Percentiles rank a stretch among this genome's conserved stretches.
phyloP scores from a whole-genome alignment of 2,113 vertebrate species.

The Calidris pugnax region DNA sequence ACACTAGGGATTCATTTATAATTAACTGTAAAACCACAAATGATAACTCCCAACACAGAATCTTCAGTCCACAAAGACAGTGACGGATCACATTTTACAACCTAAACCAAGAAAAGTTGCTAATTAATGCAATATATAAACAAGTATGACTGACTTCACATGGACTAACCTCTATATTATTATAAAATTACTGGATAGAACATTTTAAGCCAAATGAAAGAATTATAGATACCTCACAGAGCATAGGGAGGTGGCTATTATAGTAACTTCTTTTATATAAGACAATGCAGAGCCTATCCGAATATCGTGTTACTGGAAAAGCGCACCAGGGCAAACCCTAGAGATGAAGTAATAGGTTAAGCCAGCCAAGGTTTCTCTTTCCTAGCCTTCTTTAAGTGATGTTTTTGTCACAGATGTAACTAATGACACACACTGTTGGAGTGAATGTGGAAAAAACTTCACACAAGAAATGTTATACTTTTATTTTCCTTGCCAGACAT shows the following conservation, averaged over 20 bases:
- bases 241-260: not conserved
- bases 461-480: constrained; percentile 64
- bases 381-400: constrained; percentile 28
- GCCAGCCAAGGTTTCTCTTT: constrained; percentile 27
- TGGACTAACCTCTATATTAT: not conserved
- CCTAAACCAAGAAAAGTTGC: not conserved
- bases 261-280: not conserved
- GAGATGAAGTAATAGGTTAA: constrained; percentile 34
- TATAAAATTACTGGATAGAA: not conserved
- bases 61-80: not conserved
- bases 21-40: not conserved
- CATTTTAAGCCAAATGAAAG: not conserved
- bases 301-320: constrained; percentile 36
- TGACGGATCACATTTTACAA: not conserved
- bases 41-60: not conserved
- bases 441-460: constrained; percentile 67
- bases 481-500: constrained; percentile 59
- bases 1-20: not conserved
- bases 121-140: not conserved
- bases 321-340: constrained; percentile 1
- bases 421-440: constrained; percentile 63
- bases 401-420: constrained; percentile 68
- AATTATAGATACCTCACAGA: not conserved
- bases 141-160: not conserved
- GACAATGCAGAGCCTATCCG: not conserved